phyloP scores from a whole-genome alignment of 2,888 invertebrate species.

The Cephus spinipes region DNA sequence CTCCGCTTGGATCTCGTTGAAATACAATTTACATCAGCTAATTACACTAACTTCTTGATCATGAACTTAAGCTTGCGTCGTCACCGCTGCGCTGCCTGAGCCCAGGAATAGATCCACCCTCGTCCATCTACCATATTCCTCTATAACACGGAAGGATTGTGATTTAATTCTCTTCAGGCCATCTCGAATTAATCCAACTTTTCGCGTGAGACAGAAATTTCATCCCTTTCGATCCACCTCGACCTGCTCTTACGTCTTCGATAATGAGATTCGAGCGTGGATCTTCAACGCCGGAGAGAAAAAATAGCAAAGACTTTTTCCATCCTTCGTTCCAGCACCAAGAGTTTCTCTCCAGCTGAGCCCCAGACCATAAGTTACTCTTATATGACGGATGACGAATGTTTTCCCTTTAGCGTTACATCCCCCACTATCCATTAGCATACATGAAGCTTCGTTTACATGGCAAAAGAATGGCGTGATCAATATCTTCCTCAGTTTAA shows the following conservation, averaged over 20 bases:
- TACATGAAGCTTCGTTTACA: conserved; percentile 19
- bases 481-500: not conserved
- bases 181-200: not conserved
- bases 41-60: conserved; percentile 16
- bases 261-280: not conserved
- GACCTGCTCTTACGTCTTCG: not conserved
- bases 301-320: not conserved
- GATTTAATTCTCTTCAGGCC: not conserved
- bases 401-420: conserved; percentile 10
- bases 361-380: not conserved
- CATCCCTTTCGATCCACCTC: not conserved
- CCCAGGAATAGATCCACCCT: not conserved
- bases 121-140: not conserved
- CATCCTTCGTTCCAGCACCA: not conserved
- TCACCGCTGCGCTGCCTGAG: not conserved
- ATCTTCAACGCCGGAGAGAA: not conserved
- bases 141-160: not conserved
- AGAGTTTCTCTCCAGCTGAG: not conserved
- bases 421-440: conserved; percentile 14
- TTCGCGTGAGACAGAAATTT: not conserved
- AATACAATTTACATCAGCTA: conserved; percentile 16
- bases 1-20: conserved; percentile 4
- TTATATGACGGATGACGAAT: conserved; percentile 20
- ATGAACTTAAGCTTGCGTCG: conserved; percentile 6
- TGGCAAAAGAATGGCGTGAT: conserved; percentile 6